Conservation (phyloP, 2,113 vertebrate species). For the Oryzias woworae region DNA sequence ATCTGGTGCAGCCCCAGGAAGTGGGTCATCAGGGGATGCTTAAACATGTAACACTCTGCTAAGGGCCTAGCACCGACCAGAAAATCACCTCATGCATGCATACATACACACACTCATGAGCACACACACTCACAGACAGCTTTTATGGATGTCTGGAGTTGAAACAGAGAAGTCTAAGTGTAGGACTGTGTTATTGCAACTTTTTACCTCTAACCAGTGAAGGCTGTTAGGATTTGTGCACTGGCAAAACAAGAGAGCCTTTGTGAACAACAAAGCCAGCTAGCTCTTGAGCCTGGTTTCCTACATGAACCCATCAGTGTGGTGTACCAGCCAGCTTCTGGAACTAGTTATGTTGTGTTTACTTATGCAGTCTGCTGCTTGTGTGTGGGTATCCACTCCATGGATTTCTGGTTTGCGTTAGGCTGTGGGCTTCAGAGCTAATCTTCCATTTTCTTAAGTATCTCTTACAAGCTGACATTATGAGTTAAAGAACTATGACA, state of each 20-base stretch:
- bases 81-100: slow-evolving; percentile 22
- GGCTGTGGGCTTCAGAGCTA: slow-evolving; percentile 15
- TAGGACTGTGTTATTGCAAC: slow-evolving; percentile 58
- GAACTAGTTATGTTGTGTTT: slow-evolving; percentile 50
- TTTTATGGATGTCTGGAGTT: slow-evolving; percentile 54
- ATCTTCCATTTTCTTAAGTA: slow-evolving; percentile 38
- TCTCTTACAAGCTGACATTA: slow-evolving; percentile 46
- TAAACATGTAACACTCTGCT: slow-evolving; percentile 62
- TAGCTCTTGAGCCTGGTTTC: slow-evolving; percentile 26
- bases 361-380: slow-evolving; percentile 6
- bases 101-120: neutral
- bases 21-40: slow-evolving; percentile 63
- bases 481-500: slow-evolving; percentile 44
- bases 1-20: slow-evolving; percentile 62
- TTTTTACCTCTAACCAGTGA: slow-evolving; percentile 63
- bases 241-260: slow-evolving; percentile 57
- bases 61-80: slow-evolving; percentile 43
- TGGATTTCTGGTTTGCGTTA: slow-evolving; percentile 51
- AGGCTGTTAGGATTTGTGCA: slow-evolving; percentile 51
- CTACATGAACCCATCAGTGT: slow-evolving; percentile 43
- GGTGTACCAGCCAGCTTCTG: slow-evolving; percentile 43
- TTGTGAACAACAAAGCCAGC: slow-evolving; percentile 52
- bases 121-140: slow-evolving; percentile 1
- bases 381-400: slow-evolving; percentile 4
- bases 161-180: slow-evolving; percentile 53